These are phyloP conservation scores for Philaethria dido DNA, from an alignment of 2,888 invertebrate genomes.

Conservation along the genomic window DNA sequence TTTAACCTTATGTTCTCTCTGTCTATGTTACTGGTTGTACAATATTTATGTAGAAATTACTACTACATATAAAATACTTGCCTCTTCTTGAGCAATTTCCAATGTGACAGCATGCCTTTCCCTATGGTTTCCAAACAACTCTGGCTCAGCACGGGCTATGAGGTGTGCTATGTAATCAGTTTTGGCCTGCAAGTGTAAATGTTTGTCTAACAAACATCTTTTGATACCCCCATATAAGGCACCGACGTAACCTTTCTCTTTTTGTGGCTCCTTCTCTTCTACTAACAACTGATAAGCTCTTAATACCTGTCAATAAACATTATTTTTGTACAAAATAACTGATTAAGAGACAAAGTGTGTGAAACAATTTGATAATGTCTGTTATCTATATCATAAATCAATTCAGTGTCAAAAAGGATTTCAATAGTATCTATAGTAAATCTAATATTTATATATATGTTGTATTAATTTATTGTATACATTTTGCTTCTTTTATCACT, in stretches of 20 bases:
- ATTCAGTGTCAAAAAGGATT: conserved; percentile 10
- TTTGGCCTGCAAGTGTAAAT: conserved; percentile 94
- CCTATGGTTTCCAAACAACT: conserved; percentile 92
- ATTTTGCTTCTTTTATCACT: not conserved
- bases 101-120: conserved; percentile 98
- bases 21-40: too few relatives aligned
- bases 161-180: conserved; percentile 95
- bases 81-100: conserved; percentile 97
- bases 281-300: conserved; percentile 94
- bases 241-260: conserved; percentile 95
- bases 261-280: conserved; percentile 91
- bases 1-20: too few relatives aligned
- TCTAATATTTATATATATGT: not conserved
- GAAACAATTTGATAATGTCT: conserved; percentile 24
- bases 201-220: conserved; percentile 92
- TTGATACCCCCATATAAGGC: conserved; percentile 94
- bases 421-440: not conserved
- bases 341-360: not conserved
- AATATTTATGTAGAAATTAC: too few relatives aligned
- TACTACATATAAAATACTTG: conserved; percentile 43
- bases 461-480: not conserved
- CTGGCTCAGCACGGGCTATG: conserved; percentile 95
- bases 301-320: conserved; percentile 74
- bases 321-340: not conserved
- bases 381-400: conserved; percentile 42